phyloP scores from a whole-genome alignment of 2,888 invertebrate genomes.

The Drosophila nigritarsus region DNA sequence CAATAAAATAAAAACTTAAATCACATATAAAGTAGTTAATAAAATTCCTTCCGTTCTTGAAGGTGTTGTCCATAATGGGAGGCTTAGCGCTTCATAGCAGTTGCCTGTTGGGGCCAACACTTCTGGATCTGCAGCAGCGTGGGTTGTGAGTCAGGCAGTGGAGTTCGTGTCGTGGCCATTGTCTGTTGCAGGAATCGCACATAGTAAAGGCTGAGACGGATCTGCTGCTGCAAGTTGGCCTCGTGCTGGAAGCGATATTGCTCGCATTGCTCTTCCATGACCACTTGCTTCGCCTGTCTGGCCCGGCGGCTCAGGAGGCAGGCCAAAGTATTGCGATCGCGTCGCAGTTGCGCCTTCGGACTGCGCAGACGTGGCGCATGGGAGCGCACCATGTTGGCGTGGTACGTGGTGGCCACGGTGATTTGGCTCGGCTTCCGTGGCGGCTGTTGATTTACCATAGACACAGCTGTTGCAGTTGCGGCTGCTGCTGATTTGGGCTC shows the following conservation, averaged over 20 bases:
- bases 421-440: slow-evolving; percentile 15
- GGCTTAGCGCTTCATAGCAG: slow-evolving; percentile 23
- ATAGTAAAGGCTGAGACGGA: slow-evolving; percentile 66
- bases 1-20: neutral
- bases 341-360: slow-evolving; percentile 69
- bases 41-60: neutral
- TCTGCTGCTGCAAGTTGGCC: slow-evolving; percentile 54
- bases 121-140: slow-evolving; percentile 13
- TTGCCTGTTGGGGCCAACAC: slow-evolving; percentile 26
- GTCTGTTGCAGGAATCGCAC: slow-evolving; percentile 62
- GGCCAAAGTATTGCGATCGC: slow-evolving; percentile 70
- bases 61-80: slow-evolving; percentile 8
- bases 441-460: slow-evolving; percentile 5
- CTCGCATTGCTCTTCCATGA: slow-evolving; percentile 64
- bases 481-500: slow-evolving; percentile 22
- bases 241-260: slow-evolving; percentile 51
- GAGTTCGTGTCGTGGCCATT: slow-evolving; percentile 30
- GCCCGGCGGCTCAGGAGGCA: slow-evolving; percentile 63
- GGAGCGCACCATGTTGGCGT: slow-evolving; percentile 69
- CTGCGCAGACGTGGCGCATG: slow-evolving; percentile 53
- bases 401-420: slow-evolving; percentile 40
- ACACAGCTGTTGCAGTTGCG: neutral
- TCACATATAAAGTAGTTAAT: slow-evolving; percentile 1
- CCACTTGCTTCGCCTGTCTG: slow-evolving; percentile 60
- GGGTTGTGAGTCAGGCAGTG: slow-evolving; percentile 25